A percentile compares a stretch with the other conserved stretches of the same genome.
These are phyloP conservation scores for Dromas ardeola DNA, from an alignment of 2,113 vertebrate genomes.

Conservation along the genomic window DNA sequence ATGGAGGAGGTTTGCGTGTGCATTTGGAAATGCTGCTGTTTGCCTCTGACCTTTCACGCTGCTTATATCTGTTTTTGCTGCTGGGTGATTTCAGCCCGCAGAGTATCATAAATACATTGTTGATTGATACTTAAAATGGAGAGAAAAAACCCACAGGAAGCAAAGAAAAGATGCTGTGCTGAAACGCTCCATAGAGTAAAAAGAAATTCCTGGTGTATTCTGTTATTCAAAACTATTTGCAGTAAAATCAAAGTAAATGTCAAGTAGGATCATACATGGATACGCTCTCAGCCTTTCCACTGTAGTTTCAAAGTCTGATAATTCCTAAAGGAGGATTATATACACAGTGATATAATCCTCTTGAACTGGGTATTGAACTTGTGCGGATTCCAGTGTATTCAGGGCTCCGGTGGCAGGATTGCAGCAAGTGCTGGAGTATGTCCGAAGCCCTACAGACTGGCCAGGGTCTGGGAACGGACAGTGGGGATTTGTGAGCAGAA, in stretches of 20 bases:
- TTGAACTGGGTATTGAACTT: not conserved
- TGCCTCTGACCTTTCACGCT: not conserved
- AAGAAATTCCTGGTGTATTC: constrained; percentile 23
- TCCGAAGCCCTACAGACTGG: not conserved
- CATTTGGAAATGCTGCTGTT: not conserved
- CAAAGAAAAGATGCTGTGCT: not conserved
- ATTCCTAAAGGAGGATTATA: constrained; percentile 51
- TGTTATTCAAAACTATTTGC: constrained; percentile 54
- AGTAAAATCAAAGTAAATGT: constrained; percentile 64
- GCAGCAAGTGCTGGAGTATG: not conserved
- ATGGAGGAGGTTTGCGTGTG: not conserved
- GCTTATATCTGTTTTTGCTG: not conserved
- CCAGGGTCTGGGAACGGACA: not conserved
- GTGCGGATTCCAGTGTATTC: not conserved
- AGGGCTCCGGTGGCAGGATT: not conserved
- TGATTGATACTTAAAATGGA: constrained; percentile 17
- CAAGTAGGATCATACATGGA: constrained; percentile 20
- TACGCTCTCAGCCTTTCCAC: not conserved
- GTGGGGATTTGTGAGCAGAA: not conserved
- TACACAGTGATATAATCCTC: constrained; percentile 33
- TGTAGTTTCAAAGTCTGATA: constrained; percentile 22
- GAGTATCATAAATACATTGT: not conserved
- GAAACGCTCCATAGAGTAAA: not conserved
- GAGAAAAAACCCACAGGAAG: not conserved
- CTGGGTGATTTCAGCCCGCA: not conserved